Evolutionary conservation across 2,888 invertebrate species (phyloP), one percentile per base, ranked within the genome.

Genomic region (Platycnemis pennipes): DNA sequence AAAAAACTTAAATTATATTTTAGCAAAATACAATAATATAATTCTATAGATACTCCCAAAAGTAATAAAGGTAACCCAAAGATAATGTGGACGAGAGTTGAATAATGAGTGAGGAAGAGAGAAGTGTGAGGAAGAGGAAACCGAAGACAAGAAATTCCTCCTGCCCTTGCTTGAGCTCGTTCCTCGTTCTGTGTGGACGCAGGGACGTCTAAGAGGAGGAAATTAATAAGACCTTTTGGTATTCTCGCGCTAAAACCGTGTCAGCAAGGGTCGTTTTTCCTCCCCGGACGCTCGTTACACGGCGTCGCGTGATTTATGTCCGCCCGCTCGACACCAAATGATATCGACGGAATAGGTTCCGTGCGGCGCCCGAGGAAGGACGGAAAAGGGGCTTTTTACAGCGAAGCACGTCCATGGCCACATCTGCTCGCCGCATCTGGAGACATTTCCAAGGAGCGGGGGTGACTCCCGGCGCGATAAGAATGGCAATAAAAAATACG

Each of bases 391-490:
- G 77, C 77, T 63, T 44, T 46, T 46, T 87, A n/a, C n/a, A 19
- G 45, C 22, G 26, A 19, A 26, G 87, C 87, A 87, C 87, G 87
- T 87, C 45, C 87, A n/a, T 46, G 46, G 87, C n/a, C 87, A 87
- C 87, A 87, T 44, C 44, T 87, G 87, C 26, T 87, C 87, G 46
- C 45, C 87, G 46, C 46, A 87, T 87, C 87, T 46, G n/a, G 45
- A 87, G 87, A 87, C 44, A 44, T 87, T 87, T 87, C 45, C 86
- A 0, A 19, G n/a, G 46, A n/a, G n/a, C n/a, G 44, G 45, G 87
- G 45, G 45, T 4, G 31, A n/a, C 45, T 45, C 26, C 42, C 31
- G 0, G 37, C 37, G 77, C 31, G 77, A 37, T 31, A 31, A 37
- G 37, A 37, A 77, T 37, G 37, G 37, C 13, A 37, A 77, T 31